Base-by-base conservation (phyloP, 1,140 invertebrate genomes). In the Agraylea sexmaculata region DNA sequence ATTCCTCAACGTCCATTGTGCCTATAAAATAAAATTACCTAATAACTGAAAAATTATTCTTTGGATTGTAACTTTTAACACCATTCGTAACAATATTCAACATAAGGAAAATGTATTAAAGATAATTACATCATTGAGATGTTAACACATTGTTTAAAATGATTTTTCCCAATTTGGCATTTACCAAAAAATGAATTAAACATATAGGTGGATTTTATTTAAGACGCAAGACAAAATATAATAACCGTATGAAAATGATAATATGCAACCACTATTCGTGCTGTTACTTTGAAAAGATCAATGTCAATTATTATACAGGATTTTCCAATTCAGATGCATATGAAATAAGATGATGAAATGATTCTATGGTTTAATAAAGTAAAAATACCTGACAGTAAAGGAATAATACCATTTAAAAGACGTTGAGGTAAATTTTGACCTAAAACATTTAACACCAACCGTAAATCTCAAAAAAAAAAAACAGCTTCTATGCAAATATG, bases 1-100 rank as follows among this genome's bases (percentile, higher is more conserved):
- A 99, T 68, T 98, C 92, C 41, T 88, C 80, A 21, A 82, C 51
- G 54, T 84, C 82, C n/a, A 89, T 61, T 19, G 87, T 92, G 37
- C 87, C 82, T 84, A 51, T 39, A 67, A 64, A 51, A 59, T 56
- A 40, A 47, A n/a, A n/a, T n/a, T n/a, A n/a, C n/a, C n/a, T n/a
- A n/a, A 8, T 27, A 27, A 25, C 10, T 23, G 16, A 21, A 13
- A 23, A 35, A 35, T 25, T 37, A 37, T 31, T 19, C 6, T 39
- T 31, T 29, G 18, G 12, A 37, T 13, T 37, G 18, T n/a, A 23
- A 23, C 18, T 29, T 29, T 17, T 27, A 38, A 25, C 37, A 38
- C 37, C 19, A 23, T 38, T 38, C 23, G 23, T 35, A 35, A 35
- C 20, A n/a, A 18, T 21, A 21, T 35, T 18, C 20, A 35, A 20